phyloP scores from a whole-genome alignment of 2,797 vertebrate genomes.

The Astyanax mexicanus region DNA sequence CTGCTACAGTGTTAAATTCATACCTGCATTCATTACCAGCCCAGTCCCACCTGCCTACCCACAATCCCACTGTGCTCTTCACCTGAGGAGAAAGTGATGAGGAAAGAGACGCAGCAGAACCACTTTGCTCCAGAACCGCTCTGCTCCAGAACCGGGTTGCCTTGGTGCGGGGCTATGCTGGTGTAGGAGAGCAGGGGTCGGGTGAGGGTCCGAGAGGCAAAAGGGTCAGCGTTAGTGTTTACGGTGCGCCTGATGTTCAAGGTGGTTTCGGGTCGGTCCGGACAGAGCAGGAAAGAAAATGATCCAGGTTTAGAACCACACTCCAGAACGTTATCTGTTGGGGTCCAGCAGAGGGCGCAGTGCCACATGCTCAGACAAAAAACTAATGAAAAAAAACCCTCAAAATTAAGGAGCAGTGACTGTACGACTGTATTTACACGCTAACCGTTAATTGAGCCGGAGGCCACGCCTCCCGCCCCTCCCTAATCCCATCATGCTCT shows the following conservation, averaged over 20 bases:
- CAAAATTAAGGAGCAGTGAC: neutral
- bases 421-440: slow-evolving; percentile 9
- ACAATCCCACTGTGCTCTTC: neutral
- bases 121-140: neutral
- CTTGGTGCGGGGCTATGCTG: too few relatives aligned
- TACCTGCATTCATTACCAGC: neutral
- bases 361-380: neutral
- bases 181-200: neutral
- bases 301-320: neutral
- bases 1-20: neutral
- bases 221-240: neutral
- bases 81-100: neutral
- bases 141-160: neutral
- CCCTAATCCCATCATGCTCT: slow-evolving; percentile 2
- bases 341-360: neutral
- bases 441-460: neutral
- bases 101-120: neutral
- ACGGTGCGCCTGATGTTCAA: neutral
- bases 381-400: neutral
- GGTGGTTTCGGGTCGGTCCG: neutral
- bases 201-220: neutral
- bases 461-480: neutral
- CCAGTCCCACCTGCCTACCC: neutral
- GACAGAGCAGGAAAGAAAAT: neutral
- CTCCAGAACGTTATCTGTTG: neutral